Evolutionary conservation across 2,888 invertebrate genomes (phyloP).

Genomic region (Troilus luridus): DNA sequence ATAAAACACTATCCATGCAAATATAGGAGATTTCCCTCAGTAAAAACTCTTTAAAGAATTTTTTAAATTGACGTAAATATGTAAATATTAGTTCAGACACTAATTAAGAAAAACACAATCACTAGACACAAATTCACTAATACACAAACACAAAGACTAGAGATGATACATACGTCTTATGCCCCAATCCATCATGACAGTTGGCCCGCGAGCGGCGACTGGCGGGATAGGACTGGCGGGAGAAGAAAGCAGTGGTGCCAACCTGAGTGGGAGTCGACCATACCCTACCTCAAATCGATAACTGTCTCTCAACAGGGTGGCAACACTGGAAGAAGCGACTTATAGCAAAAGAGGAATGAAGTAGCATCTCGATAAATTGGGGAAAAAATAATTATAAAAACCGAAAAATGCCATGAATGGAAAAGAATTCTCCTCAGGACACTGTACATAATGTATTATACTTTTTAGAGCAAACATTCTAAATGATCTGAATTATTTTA

Average conservation of each 20-base stretch:
- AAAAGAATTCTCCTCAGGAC: neutral
- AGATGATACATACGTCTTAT: conserved; percentile 77
- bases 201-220: conserved; percentile 51
- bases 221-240: conserved; percentile 51
- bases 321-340: neutral
- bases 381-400: neutral
- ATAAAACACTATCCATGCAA: neutral
- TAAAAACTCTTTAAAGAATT: neutral
- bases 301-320: conserved; percentile 7
- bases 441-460: too few relatives aligned
- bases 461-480: too few relatives aligned
- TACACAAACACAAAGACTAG: conserved; percentile 3
- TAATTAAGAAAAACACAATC: neutral
- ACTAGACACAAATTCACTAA: conserved; percentile 23
- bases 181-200: conserved; percentile 81
- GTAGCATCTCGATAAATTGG: neutral
- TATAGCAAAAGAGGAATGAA: neutral
- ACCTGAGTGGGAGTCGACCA: conserved; percentile 53
- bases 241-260: conserved; percentile 39
- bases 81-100: neutral
- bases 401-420: neutral
- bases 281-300: conserved; percentile 63
- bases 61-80: too few relatives aligned
- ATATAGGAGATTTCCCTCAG: neutral
- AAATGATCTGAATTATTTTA: neutral